phyloP scores from a whole-genome alignment of 2,888 invertebrate species.

The Actias luna region DNA sequence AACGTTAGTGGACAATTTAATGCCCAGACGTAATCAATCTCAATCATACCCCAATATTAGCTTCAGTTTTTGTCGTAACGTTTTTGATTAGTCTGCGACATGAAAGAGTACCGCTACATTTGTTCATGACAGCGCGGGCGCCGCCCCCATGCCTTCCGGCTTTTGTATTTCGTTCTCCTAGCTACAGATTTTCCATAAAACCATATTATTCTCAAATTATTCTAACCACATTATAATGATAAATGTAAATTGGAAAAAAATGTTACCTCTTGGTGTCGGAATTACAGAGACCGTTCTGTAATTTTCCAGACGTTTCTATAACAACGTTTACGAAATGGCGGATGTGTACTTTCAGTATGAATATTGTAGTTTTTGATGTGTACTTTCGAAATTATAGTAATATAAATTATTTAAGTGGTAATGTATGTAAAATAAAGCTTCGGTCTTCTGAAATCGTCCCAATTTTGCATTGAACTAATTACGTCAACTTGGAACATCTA shows the following conservation, averaged over 20 bases:
- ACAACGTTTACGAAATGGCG: not conserved
- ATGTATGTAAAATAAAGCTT: no score
- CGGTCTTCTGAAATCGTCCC: no score
- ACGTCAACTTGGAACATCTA: no score
- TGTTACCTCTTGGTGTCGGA: not conserved
- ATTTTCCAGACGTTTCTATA: constrained; percentile 8
- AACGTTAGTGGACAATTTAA: constrained; percentile 14
- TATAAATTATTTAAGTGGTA: not conserved
- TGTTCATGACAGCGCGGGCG: constrained; percentile 25
- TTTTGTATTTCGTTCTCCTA: constrained; percentile 28
- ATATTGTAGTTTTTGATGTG: no score
- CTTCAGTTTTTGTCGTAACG: constrained; percentile 17
- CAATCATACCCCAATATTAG: constrained; percentile 20
- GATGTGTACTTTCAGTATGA: not conserved
- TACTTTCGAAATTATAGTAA: not conserved
- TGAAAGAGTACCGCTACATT: constrained; percentile 21
- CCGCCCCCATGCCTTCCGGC: constrained; percentile 43
- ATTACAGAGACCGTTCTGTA: constrained; percentile 9
- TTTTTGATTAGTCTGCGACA: constrained; percentile 21
- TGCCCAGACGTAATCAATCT: constrained; percentile 22
- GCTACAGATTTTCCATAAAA: constrained; percentile 23
- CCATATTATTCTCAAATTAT: constrained; percentile 24
- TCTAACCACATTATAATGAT: constrained; percentile 28
- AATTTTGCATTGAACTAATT: no score
- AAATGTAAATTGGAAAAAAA: constrained; percentile 28